Percentiles rank a stretch among this genome's conserved stretches.
These are phyloP conservation scores for Sinonovacula constricta DNA, from an alignment of 1,140 invertebrate genomes.

Conservation along the genomic window DNA sequence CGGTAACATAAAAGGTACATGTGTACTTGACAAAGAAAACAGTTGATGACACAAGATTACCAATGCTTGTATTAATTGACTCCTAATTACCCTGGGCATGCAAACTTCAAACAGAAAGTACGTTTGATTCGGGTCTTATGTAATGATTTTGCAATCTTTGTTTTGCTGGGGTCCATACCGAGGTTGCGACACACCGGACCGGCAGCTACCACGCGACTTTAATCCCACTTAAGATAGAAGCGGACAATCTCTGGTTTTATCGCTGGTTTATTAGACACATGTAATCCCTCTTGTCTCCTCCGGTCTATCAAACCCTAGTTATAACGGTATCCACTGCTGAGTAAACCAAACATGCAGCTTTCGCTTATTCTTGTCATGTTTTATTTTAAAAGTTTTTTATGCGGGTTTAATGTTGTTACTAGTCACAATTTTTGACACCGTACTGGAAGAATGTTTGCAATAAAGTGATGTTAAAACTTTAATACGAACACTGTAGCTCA, in stretches of 20 bases:
- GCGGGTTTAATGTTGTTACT: too few relatives aligned
- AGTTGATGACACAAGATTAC: conserved; percentile 34
- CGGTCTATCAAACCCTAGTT: too few relatives aligned
- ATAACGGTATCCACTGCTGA: too few relatives aligned
- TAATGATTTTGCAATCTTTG: conserved; percentile 31
- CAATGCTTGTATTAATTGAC: conserved; percentile 2
- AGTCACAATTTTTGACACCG: too few relatives aligned
- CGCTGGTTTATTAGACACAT: conserved; percentile 26
- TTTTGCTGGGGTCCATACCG: conserved; percentile 18
- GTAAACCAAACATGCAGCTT: too few relatives aligned
- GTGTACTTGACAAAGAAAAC: neutral
- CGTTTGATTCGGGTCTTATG: conserved; percentile 10
- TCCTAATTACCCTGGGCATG: conserved; percentile 27
- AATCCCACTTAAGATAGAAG: conserved; percentile 29
- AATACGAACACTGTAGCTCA: too few relatives aligned
- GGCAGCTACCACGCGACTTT: conserved; percentile 31
- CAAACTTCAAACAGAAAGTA: conserved; percentile 35
- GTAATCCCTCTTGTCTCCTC: too few relatives aligned
- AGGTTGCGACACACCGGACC: conserved; percentile 1
- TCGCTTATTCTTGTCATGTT: too few relatives aligned
- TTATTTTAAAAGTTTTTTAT: too few relatives aligned
- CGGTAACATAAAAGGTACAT: too few relatives aligned
- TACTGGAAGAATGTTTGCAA: too few relatives aligned
- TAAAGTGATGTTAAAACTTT: too few relatives aligned
- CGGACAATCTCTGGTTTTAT: conserved; percentile 45